A percentile compares a stretch with the other conserved stretches of the same genome.
Evolutionary conservation across 2,888 invertebrate species (phyloP).

Genomic region (Pseudococcus jackbeardsleyi): DNA sequence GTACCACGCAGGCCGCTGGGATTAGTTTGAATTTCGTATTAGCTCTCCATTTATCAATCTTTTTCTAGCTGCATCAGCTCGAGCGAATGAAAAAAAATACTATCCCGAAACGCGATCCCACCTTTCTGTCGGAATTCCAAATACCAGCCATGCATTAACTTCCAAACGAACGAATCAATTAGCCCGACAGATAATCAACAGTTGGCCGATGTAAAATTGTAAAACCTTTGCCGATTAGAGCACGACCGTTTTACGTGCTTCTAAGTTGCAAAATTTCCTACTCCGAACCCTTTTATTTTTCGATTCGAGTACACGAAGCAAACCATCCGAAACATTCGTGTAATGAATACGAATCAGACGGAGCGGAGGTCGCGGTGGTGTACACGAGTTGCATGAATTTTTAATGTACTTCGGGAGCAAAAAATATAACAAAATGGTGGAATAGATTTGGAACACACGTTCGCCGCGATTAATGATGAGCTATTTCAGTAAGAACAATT

Average conservation of each 20-base stretch:
- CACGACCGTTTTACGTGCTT: neutral
- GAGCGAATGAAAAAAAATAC: neutral
- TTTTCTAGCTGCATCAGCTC: neutral
- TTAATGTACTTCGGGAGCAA: neutral
- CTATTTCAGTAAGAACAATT: no score
- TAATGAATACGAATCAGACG: neutral
- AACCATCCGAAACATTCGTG: neutral
- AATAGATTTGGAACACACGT: no score
- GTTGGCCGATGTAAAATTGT: neutral
- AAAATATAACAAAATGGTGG: no score
- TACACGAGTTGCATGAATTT: neutral
- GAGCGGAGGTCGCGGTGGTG: neutral
- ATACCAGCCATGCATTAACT: neutral
- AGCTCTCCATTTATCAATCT: neutral
- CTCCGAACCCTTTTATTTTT: neutral
- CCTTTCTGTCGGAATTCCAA: neutral
- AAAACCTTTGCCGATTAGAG: neutral
- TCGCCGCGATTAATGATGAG: no score
- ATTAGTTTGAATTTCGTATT: slow-evolving; percentile 17
- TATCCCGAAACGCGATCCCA: neutral
- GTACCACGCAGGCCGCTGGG: neutral
- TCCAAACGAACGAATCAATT: neutral
- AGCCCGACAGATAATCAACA: neutral
- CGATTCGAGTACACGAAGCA: neutral
- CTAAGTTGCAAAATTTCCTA: neutral